A percentile compares a stretch with the other conserved stretches of the same genome.
Evolutionary conservation across 2,888 invertebrate species (phyloP).

Genomic region (Phengaris arion): DNA sequence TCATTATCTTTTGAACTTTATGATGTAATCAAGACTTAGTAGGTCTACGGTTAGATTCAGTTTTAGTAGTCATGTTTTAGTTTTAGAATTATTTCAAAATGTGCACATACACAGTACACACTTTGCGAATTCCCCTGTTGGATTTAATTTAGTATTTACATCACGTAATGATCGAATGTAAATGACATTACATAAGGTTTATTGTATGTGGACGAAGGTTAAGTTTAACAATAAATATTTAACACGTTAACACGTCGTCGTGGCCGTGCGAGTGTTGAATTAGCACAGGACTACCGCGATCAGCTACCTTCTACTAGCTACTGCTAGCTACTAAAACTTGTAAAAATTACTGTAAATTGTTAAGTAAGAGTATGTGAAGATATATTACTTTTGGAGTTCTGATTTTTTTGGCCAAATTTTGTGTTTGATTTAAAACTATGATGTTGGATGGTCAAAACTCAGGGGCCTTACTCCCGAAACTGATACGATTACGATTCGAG

Average conservation of each 20-base stretch:
- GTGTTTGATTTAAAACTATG: too few relatives aligned
- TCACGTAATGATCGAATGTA: neutral
- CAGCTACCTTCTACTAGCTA: neutral
- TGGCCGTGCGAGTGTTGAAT: neutral
- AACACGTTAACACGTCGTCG: neutral
- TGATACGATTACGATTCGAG: too few relatives aligned
- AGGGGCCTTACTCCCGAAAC: too few relatives aligned
- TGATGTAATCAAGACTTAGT: neutral
- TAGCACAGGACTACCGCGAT: neutral
- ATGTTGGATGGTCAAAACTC: too few relatives aligned
- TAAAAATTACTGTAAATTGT: neutral
- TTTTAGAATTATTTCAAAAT: neutral
- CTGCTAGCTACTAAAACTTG: neutral
- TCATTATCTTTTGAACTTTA: neutral
- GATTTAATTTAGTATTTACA: neutral
- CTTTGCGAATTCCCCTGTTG: neutral
- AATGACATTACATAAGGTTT: constrained; percentile 10
- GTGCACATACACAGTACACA: neutral
- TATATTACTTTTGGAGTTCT: too few relatives aligned
- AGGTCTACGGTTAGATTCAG: neutral
- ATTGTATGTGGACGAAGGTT: constrained; percentile 13
- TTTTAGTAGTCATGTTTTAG: neutral
- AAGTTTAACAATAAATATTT: constrained; percentile 12
- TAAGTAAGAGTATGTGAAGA: neutral
- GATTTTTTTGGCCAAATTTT: too few relatives aligned